phyloP scores from a whole-genome alignment of 2,113 vertebrate genomes.

The Crotophaga sulcirostris region DNA sequence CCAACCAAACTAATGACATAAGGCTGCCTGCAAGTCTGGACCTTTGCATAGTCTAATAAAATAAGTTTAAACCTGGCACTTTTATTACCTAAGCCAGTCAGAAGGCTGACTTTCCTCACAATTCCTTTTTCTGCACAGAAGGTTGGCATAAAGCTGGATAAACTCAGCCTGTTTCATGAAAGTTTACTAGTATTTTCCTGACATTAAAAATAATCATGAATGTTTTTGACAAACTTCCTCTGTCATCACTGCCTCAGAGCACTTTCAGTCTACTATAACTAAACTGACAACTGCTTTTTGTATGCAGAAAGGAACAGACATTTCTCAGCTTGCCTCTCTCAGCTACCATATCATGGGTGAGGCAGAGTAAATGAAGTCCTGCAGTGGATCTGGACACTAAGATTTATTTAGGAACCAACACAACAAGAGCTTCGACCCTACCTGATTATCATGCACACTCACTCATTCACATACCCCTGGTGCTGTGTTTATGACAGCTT shows the following conservation, averaged over 20 bases:
- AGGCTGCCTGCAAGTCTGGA: background rate
- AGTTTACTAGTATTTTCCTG: background rate
- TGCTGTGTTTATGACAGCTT: background rate
- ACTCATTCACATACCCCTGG: background rate
- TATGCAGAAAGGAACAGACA: background rate
- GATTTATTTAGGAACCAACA: background rate
- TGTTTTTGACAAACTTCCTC: background rate
- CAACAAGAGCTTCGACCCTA: background rate
- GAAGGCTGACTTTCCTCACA: background rate
- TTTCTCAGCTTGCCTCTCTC: background rate
- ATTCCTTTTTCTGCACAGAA: background rate
- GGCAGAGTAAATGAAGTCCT: background rate
- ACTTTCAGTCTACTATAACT: background rate
- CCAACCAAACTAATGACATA: background rate
- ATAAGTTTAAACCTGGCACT: background rate
- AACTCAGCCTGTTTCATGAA: background rate
- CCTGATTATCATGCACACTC: background rate
- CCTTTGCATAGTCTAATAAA: background rate
- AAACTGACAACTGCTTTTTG: background rate
- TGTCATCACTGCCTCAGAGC: background rate
- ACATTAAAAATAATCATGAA: background rate
- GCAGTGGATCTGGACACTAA: background rate
- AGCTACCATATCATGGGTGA: background rate
- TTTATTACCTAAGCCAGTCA: background rate
- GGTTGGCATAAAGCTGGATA: background rate